phyloP scores from a whole-genome alignment of 1,140 invertebrate genomes.

The Bombus waltoni region DNA sequence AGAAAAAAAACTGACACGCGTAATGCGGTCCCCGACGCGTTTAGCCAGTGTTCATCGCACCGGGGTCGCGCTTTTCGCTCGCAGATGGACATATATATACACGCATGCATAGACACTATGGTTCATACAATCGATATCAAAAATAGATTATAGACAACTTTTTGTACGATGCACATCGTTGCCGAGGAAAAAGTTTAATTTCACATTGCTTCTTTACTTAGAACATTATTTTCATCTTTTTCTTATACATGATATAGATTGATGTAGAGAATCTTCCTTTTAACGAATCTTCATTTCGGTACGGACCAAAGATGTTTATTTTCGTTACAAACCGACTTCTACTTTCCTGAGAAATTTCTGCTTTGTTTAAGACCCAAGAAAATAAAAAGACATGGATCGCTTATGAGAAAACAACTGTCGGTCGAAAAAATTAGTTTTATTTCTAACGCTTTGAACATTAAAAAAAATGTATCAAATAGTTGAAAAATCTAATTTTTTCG shows the following conservation, averaged over 20 bases:
- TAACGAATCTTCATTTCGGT: background rate
- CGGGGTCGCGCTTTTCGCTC: constrained; percentile 6
- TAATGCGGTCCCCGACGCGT: background rate
- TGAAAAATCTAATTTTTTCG: too few species aligned
- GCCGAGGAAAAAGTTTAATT: constrained; percentile 23
- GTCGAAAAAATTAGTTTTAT: too few species aligned
- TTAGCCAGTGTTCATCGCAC: background rate
- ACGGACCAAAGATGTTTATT: background rate
- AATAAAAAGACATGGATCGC: too few species aligned
- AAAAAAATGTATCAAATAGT: background rate
- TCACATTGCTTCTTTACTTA: background rate
- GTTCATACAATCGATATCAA: constrained; percentile 4
- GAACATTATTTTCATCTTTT: background rate
- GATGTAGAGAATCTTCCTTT: background rate
- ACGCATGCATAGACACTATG: background rate
- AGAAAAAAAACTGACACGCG: background rate
- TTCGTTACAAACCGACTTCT: background rate
- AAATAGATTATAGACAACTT: background rate
- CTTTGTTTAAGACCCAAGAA: background rate
- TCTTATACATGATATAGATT: background rate
- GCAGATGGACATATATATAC: constrained; percentile 18
- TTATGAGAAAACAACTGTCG: rapidly evolving
- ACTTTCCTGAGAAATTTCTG: background rate
- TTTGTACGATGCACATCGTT: background rate
- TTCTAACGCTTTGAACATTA: background rate